phyloP scores from a whole-genome alignment of 2,888 invertebrate species.

The Hipparchia sbordonii region DNA sequence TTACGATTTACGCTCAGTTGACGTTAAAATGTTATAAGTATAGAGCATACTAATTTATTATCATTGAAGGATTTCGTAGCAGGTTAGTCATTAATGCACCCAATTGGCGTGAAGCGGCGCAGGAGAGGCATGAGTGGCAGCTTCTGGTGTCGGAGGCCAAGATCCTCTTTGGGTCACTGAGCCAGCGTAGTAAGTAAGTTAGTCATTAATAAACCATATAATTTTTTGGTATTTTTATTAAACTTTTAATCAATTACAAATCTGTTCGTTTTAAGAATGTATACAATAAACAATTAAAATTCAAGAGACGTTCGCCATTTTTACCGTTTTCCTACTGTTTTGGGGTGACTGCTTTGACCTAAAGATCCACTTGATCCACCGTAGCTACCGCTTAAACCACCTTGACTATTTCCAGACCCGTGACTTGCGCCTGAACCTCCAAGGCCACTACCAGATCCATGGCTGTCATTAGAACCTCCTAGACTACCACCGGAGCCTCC shows the following conservation, averaged over 20 bases:
- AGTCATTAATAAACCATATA: neutral
- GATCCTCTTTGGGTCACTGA: no score
- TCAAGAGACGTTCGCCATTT: neutral
- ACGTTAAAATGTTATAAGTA: no score
- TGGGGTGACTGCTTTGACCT: neutral
- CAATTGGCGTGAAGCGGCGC: no score
- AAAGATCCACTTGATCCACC: constrained; percentile 11
- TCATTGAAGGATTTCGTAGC: neutral
- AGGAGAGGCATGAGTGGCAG: no score
- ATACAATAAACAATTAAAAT: neutral
- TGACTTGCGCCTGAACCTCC: constrained; percentile 13
- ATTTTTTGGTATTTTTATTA: neutral
- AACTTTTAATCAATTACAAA: neutral
- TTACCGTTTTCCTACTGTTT: neutral
- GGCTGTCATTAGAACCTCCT: constrained; percentile 1
- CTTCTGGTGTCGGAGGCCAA: no score
- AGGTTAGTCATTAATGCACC: neutral
- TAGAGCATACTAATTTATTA: no score
- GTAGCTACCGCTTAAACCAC: constrained; percentile 14
- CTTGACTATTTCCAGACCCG: constrained; percentile 25
- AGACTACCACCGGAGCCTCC: constrained; percentile 8
- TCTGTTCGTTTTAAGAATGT: neutral
- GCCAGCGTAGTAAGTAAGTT: no score
- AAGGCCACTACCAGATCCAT: neutral
- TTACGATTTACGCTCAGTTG: no score